Percentiles rank a stretch among this genome's conserved stretches.
Conservation (phyloP, 2,888 invertebrate species). For the Geophilus truncorum region DNA sequence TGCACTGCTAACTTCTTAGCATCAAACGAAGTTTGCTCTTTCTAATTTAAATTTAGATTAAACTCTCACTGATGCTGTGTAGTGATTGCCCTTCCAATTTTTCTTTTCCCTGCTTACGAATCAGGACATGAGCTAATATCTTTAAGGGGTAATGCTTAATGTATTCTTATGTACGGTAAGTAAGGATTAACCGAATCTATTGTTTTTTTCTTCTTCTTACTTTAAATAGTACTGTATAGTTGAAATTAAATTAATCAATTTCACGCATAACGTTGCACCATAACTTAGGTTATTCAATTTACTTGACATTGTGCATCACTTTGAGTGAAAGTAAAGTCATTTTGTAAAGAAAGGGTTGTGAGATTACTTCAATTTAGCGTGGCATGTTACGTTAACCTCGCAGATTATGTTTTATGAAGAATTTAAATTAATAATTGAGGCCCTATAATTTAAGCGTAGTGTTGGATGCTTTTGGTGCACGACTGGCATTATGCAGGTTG, state of each 20-base stretch:
- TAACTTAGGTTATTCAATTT: too few relatives aligned
- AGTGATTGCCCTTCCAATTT: slow-evolving; percentile 24
- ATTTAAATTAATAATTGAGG: slow-evolving; percentile 6
- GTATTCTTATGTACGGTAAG: background rate
- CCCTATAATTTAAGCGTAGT: background rate
- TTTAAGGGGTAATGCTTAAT: background rate
- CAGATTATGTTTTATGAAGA: background rate
- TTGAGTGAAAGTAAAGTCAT: too few relatives aligned
- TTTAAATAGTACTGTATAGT: too few relatives aligned
- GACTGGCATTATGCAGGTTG: slow-evolving; percentile 10
- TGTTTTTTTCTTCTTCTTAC: too few relatives aligned
- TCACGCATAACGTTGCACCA: too few relatives aligned
- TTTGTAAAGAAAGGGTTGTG: background rate
- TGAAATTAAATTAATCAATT: too few relatives aligned
- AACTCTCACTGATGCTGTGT: slow-evolving; percentile 21
- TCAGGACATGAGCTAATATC: background rate
- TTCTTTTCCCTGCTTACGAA: slow-evolving; percentile 14
- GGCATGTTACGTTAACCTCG: background rate
- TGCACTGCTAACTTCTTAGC: slow-evolving; percentile 18
- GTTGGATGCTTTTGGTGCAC: background rate
- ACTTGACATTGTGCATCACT: too few relatives aligned
- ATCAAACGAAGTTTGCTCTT: slow-evolving; percentile 25
- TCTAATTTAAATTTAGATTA: slow-evolving; percentile 27
- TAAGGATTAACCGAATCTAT: background rate
- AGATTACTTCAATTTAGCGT: background rate